Conservation (phyloP, 2,888 invertebrate species). For the Trichopria drosophilae region DNA sequence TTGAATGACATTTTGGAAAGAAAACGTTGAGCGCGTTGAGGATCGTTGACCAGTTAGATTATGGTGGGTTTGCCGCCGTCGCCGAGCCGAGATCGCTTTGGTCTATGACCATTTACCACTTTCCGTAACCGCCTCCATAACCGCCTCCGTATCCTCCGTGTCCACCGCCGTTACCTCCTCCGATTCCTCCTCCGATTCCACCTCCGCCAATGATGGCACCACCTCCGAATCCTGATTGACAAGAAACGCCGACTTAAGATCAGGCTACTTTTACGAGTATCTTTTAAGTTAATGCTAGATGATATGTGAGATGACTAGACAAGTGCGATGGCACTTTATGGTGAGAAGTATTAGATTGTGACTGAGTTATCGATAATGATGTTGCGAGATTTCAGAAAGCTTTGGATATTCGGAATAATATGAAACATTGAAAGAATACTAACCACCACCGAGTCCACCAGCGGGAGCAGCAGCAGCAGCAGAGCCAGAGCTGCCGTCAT, state of each 20-base stretch:
- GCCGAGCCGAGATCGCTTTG: constrained; percentile 58
- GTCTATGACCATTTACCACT: too few relatives aligned
- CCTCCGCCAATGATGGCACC: constrained; percentile 57
- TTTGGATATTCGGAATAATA: too few relatives aligned
- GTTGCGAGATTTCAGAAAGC: too few relatives aligned
- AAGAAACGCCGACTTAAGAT: constrained; percentile 30
- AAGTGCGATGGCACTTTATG: too few relatives aligned
- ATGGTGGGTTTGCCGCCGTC: constrained; percentile 57
- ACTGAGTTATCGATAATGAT: too few relatives aligned
- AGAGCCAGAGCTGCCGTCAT: constrained; percentile 57
- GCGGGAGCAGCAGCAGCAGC: constrained; percentile 56
- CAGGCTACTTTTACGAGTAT: constrained; percentile 30
- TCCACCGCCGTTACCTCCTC: constrained; percentile 53
- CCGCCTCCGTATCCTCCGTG: constrained; percentile 57
- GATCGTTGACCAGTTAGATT: constrained; percentile 54
- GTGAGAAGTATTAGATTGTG: too few relatives aligned
- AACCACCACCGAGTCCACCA: constrained; percentile 39
- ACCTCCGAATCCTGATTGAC: constrained; percentile 33
- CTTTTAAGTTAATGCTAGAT: too few relatives aligned
- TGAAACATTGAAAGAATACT: too few relatives aligned
- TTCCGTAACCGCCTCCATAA: constrained; percentile 55
- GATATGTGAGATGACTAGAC: too few relatives aligned
- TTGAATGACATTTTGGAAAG: constrained; percentile 50
- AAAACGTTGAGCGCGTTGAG: constrained; percentile 55
- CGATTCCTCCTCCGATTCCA: constrained; percentile 49